Percentiles rank a stretch among this genome's conserved stretches.
Evolutionary conservation across 2,888 invertebrate species (phyloP).

Genomic region (Pemphredon lugubris): DNA sequence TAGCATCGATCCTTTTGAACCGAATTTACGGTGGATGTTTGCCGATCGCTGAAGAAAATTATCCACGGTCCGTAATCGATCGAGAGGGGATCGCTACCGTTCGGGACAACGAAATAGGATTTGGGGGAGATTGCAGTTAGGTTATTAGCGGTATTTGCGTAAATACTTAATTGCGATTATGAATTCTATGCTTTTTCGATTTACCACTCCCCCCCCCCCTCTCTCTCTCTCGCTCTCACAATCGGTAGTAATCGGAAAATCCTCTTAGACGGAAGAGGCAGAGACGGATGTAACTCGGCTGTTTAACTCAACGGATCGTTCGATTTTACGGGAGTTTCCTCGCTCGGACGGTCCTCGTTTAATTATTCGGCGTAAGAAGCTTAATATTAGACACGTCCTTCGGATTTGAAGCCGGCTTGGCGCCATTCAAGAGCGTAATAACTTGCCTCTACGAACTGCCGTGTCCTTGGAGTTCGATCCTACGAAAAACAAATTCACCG

Average conservation of each 20-base stretch:
- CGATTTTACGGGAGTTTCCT: slow-evolving; percentile 42
- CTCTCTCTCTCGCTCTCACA: slow-evolving; percentile 40
- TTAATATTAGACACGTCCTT: slow-evolving; percentile 63
- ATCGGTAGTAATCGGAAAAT: slow-evolving; percentile 58
- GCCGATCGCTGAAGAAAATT: too few relatives aligned
- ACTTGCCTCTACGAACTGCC: slow-evolving; percentile 33
- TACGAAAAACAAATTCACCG: slow-evolving; percentile 17
- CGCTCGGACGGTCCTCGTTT: slow-evolving; percentile 48
- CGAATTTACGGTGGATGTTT: too few relatives aligned
- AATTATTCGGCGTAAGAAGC: slow-evolving; percentile 65
- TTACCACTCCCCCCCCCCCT: slow-evolving; percentile 41
- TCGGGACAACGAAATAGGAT: too few relatives aligned
- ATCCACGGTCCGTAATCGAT: too few relatives aligned
- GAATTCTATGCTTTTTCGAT: slow-evolving; percentile 34
- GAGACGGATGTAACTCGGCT: slow-evolving; percentile 15
- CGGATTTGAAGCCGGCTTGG: slow-evolving; percentile 59
- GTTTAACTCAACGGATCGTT: slow-evolving; percentile 43
- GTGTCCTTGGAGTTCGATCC: slow-evolving; percentile 3
- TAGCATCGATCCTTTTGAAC: too few relatives aligned
- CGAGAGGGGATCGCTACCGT: too few relatives aligned
- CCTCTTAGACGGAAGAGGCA: slow-evolving; percentile 48
- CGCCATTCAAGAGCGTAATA: slow-evolving; percentile 59
- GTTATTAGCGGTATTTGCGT: slow-evolving; percentile 14
- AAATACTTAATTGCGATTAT: slow-evolving; percentile 22
- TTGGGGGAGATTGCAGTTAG: too few relatives aligned